Base-by-base conservation (phyloP, 1,140 invertebrate genomes). In the Drosophila repleta region DNA sequence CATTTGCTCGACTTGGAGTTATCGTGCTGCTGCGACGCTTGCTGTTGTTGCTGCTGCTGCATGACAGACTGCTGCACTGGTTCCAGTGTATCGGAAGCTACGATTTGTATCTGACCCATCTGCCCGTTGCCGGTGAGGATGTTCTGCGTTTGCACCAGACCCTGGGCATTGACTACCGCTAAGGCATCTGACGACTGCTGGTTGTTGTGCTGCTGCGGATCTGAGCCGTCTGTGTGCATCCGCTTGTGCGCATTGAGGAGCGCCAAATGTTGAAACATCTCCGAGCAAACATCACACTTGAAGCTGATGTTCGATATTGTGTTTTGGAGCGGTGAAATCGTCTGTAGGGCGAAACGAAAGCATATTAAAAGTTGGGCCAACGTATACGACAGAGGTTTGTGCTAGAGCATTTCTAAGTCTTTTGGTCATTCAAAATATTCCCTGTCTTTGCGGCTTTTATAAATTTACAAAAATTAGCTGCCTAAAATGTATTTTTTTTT, bases 221-320 rank as follows among this genome's bases (percentile, higher is more conserved):
- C 79, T 21, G 55, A 83, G 3, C 84, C 89, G 73, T 94, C 93
- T 63, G 94, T 94, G 85, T 96, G 96, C 79, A 96, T 95, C 60
- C 96, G 93, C 92, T 97, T 97, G 87, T 97, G 96, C 79, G 96
- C 95, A 92, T 96, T 96, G 0, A 97, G 91, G 45, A 96, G 87
- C 21, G 95, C 94, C 62, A 96, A 92, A 87, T 97, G 96, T 1
- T 94, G 94, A 90, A 97, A 97, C 92, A 96, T 96, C 32, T 96
- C 91, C 24, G 96, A 96, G 88, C 96, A 97, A 3, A 96, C 95
- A 92, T 97, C 96, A 91, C 96, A 97, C 92, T 97, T 97, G 89
- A 96, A 96, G 64, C 95, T 96, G 13, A 96, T 96, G 79, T 96
- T 95, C 17, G 94, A 95, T 77, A 96, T 96, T 48, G 96, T 93